Conservation (phyloP, 2,888 invertebrate genomes). For the Campoplex nolae region DNA sequence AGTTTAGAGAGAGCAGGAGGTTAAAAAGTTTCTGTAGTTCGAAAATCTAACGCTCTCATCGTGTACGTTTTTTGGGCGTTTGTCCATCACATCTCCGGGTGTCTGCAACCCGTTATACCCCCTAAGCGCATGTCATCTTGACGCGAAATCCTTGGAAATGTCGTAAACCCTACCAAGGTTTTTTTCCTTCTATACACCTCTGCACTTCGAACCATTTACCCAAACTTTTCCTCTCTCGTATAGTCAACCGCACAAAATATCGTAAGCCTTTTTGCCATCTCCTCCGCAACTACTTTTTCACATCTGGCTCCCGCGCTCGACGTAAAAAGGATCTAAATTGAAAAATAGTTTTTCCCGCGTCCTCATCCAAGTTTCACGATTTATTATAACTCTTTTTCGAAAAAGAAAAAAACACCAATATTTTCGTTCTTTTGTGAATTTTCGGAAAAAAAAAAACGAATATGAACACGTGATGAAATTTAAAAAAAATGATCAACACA, state of each 20-base stretch:
- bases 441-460: background rate
- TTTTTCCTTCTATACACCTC: slow-evolving; percentile 41
- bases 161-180: slow-evolving; percentile 51
- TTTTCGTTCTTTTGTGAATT: background rate
- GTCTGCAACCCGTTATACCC: slow-evolving; percentile 37
- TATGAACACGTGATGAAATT: background rate
- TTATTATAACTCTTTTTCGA: background rate
- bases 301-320: background rate
- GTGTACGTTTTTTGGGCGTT: slow-evolving; percentile 27
- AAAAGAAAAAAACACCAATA: background rate
- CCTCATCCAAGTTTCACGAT: background rate
- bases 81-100: slow-evolving; percentile 34
- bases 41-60: slow-evolving; percentile 28
- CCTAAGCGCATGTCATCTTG: slow-evolving; percentile 11
- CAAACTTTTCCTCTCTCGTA: slow-evolving; percentile 56
- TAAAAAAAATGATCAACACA: too few relatives aligned
- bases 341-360: slow-evolving; percentile 1
- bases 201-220: slow-evolving; percentile 57
- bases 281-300: slow-evolving; percentile 7
- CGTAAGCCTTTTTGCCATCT: slow-evolving; percentile 22
- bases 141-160: slow-evolving; percentile 48
- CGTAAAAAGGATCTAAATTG: slow-evolving; percentile 46
- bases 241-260: slow-evolving; percentile 42
- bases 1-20: background rate
- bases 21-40: slow-evolving; percentile 23